A percentile compares a stretch with the other conserved stretches of the same genome.
phyloP scores from a whole-genome alignment of 2,113 vertebrate species.

The Amphiprion ocellaris region DNA sequence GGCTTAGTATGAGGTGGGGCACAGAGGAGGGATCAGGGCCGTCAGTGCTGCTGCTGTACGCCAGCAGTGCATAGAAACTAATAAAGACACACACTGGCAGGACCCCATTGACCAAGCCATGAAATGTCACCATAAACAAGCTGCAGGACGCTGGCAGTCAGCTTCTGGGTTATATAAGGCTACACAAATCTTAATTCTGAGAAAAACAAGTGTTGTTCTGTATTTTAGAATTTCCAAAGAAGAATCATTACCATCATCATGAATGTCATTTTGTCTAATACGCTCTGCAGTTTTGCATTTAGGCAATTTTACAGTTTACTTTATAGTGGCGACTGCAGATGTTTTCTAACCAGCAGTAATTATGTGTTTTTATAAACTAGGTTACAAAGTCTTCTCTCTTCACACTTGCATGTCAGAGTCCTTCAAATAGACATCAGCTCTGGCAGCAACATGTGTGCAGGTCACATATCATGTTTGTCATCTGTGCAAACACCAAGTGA shows the following conservation, averaged over 20 bases:
- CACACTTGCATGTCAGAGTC: slow-evolving; percentile 54
- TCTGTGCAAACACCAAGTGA: slow-evolving; percentile 58
- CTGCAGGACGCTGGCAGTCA: slow-evolving; percentile 82
- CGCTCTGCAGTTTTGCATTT: slow-evolving; percentile 3
- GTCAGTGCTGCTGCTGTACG: slow-evolving; percentile 61
- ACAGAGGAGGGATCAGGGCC: slow-evolving; percentile 67
- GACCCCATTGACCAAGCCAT: slow-evolving; percentile 76
- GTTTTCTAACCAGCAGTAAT: slow-evolving; percentile 8
- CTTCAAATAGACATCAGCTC: slow-evolving; percentile 37
- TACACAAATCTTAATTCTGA: slow-evolving; percentile 42
- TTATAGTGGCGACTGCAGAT: not conserved
- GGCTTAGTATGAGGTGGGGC: slow-evolving; percentile 74
- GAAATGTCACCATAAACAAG: slow-evolving; percentile 83
- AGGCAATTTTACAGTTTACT: not conserved
- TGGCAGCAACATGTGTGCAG: slow-evolving; percentile 44
- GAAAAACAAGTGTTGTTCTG: slow-evolving; percentile 34
- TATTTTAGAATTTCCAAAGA: slow-evolving; percentile 23
- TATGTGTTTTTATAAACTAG: slow-evolving; percentile 36
- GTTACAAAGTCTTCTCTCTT: slow-evolving; percentile 44
- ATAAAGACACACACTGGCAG: slow-evolving; percentile 81
- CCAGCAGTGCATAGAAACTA: slow-evolving; percentile 74
- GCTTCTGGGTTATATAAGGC: slow-evolving; percentile 80
- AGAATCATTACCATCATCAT: not conserved
- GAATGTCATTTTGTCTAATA: not conserved
- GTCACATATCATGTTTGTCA: slow-evolving; percentile 62